Evolutionary conservation across 2,888 invertebrate species (phyloP), one percentile per base, ranked within the genome.

Genomic region (Zeuzera pyrina): DNA sequence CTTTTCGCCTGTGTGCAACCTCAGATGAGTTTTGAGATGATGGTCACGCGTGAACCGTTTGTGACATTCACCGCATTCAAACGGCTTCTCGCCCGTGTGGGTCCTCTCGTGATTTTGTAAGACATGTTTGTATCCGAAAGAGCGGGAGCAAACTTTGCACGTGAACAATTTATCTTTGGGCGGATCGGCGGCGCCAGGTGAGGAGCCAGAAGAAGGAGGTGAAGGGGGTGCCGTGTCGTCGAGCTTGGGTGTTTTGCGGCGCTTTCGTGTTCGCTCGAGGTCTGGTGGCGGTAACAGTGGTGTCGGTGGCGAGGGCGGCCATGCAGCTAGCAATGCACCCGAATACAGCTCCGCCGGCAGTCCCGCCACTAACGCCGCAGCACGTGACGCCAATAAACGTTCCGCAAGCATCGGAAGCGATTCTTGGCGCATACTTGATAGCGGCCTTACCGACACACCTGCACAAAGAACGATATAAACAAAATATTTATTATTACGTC

Each of bases 91-190:
- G 0, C 96, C 96, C 1, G 96, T 96, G 67, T 96, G 96, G 0
- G 96, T 97, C 48, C 96, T 88, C 58, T 95, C 95, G 72, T 96
- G 96, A 64, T 96, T 96, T 72, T 96, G 95, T 30, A 96, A 84
- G 12, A 96, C 96, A 72, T 96, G 96, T 60, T 96, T 96, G 84
- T 96, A 96, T 29, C 95, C 95, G 58, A 96, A 96, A 7, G 92
- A 92, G 44, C 95, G 88, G 38, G 91, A 90, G 79, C 96, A 96
- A 28, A 93, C 84, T 52, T 91, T 90, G 71, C 96, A 97, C 13
- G 92, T 93, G 76, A 96, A 96, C 35, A 92, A 90, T 63, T 94
- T 93, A 57, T 94, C 94, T 7, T 91, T 79, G 0, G 87, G 83
- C 0, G 84, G 78, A 31, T 84, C 84, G 8, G 81, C 50, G 13